These are phyloP conservation scores for Kobus ellipsiprymnus DNA, from an alignment of 2,113 vertebrate genomes.

Conservation along the genomic window DNA sequence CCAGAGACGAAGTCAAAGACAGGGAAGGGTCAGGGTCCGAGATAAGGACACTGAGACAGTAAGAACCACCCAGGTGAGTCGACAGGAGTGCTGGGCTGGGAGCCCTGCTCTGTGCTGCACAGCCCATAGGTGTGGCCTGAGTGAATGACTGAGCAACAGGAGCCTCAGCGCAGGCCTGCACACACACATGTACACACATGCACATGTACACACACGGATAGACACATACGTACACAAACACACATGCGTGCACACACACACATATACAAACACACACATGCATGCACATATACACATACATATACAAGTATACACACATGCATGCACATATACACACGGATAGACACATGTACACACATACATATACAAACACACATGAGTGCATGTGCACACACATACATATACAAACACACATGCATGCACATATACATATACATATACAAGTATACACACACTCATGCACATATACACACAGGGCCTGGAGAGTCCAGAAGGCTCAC, in stretches of 20 bases:
- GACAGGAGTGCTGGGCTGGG: background rate
- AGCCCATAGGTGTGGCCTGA: background rate
- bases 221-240: background rate
- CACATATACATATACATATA: background rate
- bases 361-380: background rate
- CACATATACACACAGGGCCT: background rate
- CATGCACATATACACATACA: background rate
- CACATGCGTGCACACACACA: too few relatives aligned
- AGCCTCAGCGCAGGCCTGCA: background rate
- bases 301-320: background rate
- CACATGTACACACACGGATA: background rate
- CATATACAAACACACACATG: rapidly evolving
- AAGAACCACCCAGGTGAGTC: background rate
- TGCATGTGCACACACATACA: background rate
- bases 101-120: background rate
- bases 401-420: background rate
- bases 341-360: too few relatives aligned
- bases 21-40: background rate
- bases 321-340: rapidly evolving
- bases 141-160: background rate
- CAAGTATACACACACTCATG: background rate
- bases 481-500: background rate
- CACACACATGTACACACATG: rapidly evolving
- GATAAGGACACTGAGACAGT: background rate
- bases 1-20: background rate